Base-by-base conservation (phyloP, 2,113 vertebrate genomes). In the Lophotis ruficrista region DNA sequence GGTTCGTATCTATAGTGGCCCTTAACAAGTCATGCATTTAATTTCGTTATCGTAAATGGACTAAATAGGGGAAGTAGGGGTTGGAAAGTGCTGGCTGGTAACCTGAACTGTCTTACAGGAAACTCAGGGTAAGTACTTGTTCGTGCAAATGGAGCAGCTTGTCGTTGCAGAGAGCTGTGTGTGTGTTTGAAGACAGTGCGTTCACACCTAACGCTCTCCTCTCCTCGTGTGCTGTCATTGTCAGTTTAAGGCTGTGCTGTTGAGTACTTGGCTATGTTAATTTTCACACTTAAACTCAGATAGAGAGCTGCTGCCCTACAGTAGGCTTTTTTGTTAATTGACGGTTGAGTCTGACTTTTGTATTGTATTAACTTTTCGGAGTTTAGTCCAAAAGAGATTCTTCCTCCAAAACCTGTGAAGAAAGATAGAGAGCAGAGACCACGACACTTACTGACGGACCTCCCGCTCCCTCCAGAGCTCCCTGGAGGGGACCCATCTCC, bases 401-500 rank as follows among this genome's bases (percentile, higher is more conserved):
- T 98, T 88, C 98, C 98, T 97, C 98, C 98, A 68, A 99, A 99
- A 97, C 93, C 96, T 68, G 97, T 98, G 83, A 99, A 98, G 96
- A 99, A 99, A 76, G 99, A 99, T 37, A 98, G 99, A 97, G 99
- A 99, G 87, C 95, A 98, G 89, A 99, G 99, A 96, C 98, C 98
- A 84, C 98, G 99, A 22, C 98, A 99, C 28, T 98, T 99, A 66
- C 98, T 99, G 72, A 99, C 98, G 30, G 99, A 99, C 98, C 98
- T 99, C 83, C 99, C 99, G 71, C 98, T 99, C 45, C 99, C 99
- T 27, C 99, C 99, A 37, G 98, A 99, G 81, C 98, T 99, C 62
- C 91, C 97, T 24, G 99, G 99, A 69, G 98, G 98, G 41, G 99
- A 99, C 93, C 97, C 98, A 6, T 99, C 99, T 66, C 99, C 99